Base-by-base conservation (phyloP, 2,888 invertebrate species). In the Bugulina stolonifera region DNA sequence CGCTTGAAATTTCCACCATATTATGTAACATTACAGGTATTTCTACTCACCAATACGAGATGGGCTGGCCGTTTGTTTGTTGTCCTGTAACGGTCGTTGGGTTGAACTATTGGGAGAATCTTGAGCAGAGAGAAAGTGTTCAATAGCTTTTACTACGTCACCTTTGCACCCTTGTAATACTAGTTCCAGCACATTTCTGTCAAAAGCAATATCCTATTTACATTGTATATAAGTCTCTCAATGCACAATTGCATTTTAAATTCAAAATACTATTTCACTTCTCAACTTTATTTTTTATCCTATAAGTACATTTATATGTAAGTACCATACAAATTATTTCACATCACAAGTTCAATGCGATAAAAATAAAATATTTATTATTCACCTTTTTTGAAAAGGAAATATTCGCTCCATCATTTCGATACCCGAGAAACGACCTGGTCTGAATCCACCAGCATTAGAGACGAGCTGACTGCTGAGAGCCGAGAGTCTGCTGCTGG, bases 161-260 rank as follows among this genome's bases (percentile, higher is more conserved):
- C 94, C 92, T 81, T 93, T 93, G 83, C 95, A 95, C 52, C 94
- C 89, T 76, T 93, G 91, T 64, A 96, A 86, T n/a, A 95, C 93
- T 76, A 95, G 86, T 81, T 96, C 94, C 71, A 97, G 85, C 0
- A 95, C 93, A 0, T 64, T 64, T 27, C 64, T 64, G n/a, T 25
- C 5, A 5, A 29, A 64, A 64, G 3, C 25, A 25, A 43, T 10
- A 43, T 10, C 43, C n/a, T n/a, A n/a, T n/a, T n/a, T n/a, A n/a
- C n/a, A n/a, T n/a, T n/a, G n/a, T n/a, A n/a, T n/a, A n/a, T n/a
- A n/a, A n/a, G n/a, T n/a, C n/a, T n/a, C n/a, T n/a, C n/a, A n/a
- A n/a, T n/a, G n/a, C n/a, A n/a, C n/a, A n/a, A n/a, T n/a, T n/a
- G n/a, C n/a, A n/a, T n/a, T n/a, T n/a, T n/a, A n/a, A n/a, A n/a